Evolutionary conservation across 2,113 vertebrate species (phyloP), one percentile per base, ranked within the genome.

Genomic region (Anolis sagrei): DNA sequence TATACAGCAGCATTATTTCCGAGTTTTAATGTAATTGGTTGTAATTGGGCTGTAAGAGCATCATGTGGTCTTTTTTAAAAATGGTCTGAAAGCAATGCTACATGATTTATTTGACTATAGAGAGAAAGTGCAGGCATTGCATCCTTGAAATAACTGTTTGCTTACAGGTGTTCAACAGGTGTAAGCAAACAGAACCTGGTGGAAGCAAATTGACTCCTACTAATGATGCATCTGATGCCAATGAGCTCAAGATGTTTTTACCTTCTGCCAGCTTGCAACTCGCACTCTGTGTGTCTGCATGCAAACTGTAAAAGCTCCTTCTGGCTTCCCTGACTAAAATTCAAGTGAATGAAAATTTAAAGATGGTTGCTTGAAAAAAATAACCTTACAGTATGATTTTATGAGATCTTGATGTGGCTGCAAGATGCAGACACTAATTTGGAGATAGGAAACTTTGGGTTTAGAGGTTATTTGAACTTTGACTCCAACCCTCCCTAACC

Each of bases 341-440:
- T 11, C 34, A 77, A 69, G 27, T 61, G 76, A 79, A 14, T 34
- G 18, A 34, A 32, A 27, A 11, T 18, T 29, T 85, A 39, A 2
- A 48, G 39, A 73, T 73, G 13, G 54, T 44, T 76, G n/a, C 44
- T 29, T 85, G 83, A 48, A 85, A 85, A 21, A 62, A 19, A 61
- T 48, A 8, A 62, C 9, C 7, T 79, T 70, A n/a, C 54, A 19
- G 61, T 48, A 23, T 62, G 11, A 19, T 77, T 27, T n/a, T 68
- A 13, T 69, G 34, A 36, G 32, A 1, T 23, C 18, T n/a, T 9
- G 29, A 70, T 78, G 64, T n/a, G 7, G 10, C 76, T 70, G 23
- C 34, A 68, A 19, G 48, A 54, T 69, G 29, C 21, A 54, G 36
- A 51, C 23, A 27, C 32, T 11, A 29, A 34, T 54, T 11, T 23